Percentiles rank a stretch among this genome's conserved stretches.
Conservation (phyloP, 1,140 invertebrate genomes). For the Drosophila repletoides region DNA sequence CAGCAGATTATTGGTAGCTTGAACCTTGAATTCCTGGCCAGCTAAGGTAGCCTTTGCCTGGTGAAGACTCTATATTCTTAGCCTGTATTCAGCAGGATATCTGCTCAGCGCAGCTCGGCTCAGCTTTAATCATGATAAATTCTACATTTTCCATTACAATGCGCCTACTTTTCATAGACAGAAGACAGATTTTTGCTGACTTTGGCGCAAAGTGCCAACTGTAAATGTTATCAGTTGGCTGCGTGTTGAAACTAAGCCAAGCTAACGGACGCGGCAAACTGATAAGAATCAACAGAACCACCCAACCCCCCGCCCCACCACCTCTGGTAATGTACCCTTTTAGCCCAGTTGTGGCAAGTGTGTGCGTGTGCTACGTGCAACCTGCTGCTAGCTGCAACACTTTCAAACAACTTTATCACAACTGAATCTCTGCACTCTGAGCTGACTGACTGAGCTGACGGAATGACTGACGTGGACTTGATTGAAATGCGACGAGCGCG, state of each 20-base stretch:
- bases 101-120: too few relatives aligned
- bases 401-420: conserved; percentile 79
- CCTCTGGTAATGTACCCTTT: conserved; percentile 55
- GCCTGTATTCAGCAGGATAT: too few relatives aligned
- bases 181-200: conserved; percentile 1
- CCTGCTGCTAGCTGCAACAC: conserved; percentile 61
- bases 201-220: conserved; percentile 44
- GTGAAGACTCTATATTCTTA: too few relatives aligned
- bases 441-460: conserved; percentile 44
- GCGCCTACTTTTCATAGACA: too few relatives aligned
- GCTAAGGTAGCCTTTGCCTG: too few relatives aligned
- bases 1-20: too few relatives aligned
- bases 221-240: conserved; percentile 66
- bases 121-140: too few relatives aligned
- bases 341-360: conserved; percentile 50
- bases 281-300: conserved; percentile 58
- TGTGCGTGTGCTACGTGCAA: conserved; percentile 34
- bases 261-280: conserved; percentile 55
- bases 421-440: conserved; percentile 67
- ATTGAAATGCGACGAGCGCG: conserved; percentile 74
- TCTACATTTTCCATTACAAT: too few relatives aligned
- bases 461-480: conserved; percentile 70
- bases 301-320: not conserved
- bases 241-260: conserved; percentile 64
- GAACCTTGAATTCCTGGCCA: too few relatives aligned